Base-by-base conservation (phyloP, 2,888 invertebrate genomes). In the Candidula unifasciata region DNA sequence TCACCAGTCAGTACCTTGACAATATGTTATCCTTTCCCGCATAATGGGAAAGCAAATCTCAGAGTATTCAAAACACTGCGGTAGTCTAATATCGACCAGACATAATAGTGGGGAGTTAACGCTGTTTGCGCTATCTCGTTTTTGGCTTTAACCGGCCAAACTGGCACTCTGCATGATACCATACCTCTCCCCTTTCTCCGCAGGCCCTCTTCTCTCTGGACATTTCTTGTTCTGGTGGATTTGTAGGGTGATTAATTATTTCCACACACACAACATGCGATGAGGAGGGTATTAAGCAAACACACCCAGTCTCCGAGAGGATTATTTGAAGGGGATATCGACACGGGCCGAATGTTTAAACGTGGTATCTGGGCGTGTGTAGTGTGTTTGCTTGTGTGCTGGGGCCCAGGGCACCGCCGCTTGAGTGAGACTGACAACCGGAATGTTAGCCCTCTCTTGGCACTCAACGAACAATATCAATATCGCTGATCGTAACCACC, bases 181-280 rank as follows among this genome's bases (percentile, higher is more conserved):
- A 30, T 30, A 64, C 66, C 37, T 35, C 79, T 37, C 10, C 44
- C 35, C 44, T 37, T 60, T 80, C 71, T n/a, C 35, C 33, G 1
- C 60, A 33, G 21, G 24, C 57, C 73, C 21, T 37, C 35, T 10
- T 21, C 52, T 24, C 33, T 54, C 21, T 18, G 6, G 8, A 13
- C 44, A 44, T 24, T 78, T 33, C 78, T 64, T 78, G 33, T 80
- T 64, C 68, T 44, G 66, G 80, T 80, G 80, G 80, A 66, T 80
- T 37, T 80, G n/a, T 66, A 68, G 80, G 68, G 66, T 80, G 80
- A 80, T 80, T 80, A 80, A 80, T 80, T 80, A 80, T 80, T 80
- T 80, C 80, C 80, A 80, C 80, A 64, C 54, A 80, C 64, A 78
- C 68, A 80, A 80, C 80, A 68, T 80, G 80, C 68, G 35, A 68